Evolutionary conservation across 2,797 vertebrate genomes (phyloP), one percentile per base, ranked within the genome.

Genomic region (Falco rusticolus): DNA sequence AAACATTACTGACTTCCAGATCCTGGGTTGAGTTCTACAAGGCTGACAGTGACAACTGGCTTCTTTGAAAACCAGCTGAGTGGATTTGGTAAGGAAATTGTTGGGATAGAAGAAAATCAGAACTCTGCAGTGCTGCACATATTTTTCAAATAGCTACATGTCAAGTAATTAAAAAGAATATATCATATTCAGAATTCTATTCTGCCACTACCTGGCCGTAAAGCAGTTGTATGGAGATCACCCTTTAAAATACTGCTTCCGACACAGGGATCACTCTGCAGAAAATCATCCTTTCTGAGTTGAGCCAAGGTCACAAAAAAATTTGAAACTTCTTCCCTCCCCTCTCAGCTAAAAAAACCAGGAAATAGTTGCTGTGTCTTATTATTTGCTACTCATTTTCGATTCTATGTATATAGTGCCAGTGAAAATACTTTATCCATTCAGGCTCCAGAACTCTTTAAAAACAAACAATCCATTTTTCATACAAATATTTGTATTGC

Each of bases 381-480:
- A 8, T 20, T 81, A 54, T 60, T 43, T 77, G 71, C 29, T 91
- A 14, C 43, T 33, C 22, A 26, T 50, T 89, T 43, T 29, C n/a
- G 82, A 64, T 43, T 29, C 17, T 33, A 0, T 1, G 13, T 20
- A 25, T 16, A 51, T 0, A n/a, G 12, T 11, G 10, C 11, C 54
- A 74, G 13, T 1, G 2, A 37, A 79, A 64, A 45, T 1, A 26
- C 31, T 43, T 37, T 28, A 43, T 61, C 45, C 28, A 8, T 37
- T 28, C 31, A 21, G 24, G 16, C 14, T 15, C 28, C 41, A 82
- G 39, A 79, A 37, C 43, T 45, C 59, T 13, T 28, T 6, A 64
- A 66, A 81, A 93, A 70, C 43, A 50, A 72, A 6, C 20, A 53
- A 33, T 13, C 20, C 11, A 16, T 66, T 84, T 80, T 37, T 39